Base-by-base conservation (phyloP, 2,888 invertebrate species). In the Lycaena phlaeas region DNA sequence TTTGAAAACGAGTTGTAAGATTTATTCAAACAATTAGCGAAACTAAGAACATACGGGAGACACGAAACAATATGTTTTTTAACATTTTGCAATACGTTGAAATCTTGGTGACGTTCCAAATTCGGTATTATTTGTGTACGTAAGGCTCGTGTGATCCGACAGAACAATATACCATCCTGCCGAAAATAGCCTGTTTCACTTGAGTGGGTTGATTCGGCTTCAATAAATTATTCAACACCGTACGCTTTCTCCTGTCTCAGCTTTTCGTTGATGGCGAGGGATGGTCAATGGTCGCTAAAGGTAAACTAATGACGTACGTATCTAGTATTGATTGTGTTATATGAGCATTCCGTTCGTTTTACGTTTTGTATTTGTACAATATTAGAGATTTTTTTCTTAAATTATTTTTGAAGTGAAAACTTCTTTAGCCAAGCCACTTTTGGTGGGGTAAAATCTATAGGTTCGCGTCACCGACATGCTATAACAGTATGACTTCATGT, bases 101-200 rank as follows among this genome's bases (percentile, higher is more conserved):
- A 50, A 38, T 50, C 43, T 63, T 56, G 55, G 50, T 54, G 25
- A 41, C 2, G 36, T 43, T 53, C 53, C 51, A 53, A 62, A 48
- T 18, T 46, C 42, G 41, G 42, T 42, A 18, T 48, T 40, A 42
- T 50, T 52, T 49, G 52, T 14, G 10, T 11, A 10, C 17, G 15
- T 15, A 22, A 22, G 5, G 18, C 18, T 5, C 4, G 5, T 18
- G 3, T 18, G 18, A 5, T 3, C 18, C 18, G 18, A 5, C 18
- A 18, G 4, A 5, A 18, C 18, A 3, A 5, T 18, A 22, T 2
- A 22, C 22, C 5, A 22, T 22, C 7, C 9, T 22, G 6, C 22
- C 22, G 2, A 22, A 22, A 2, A n/a, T n/a, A n/a, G 5, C 22
- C 22, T 22, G 22, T 22, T 9, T 2, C 2, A 4, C 22, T 27